phyloP scores from a whole-genome alignment of 35 echinoderm and acorn worm genomes.

The Hemicentrotus pulcherrimus region DNA sequence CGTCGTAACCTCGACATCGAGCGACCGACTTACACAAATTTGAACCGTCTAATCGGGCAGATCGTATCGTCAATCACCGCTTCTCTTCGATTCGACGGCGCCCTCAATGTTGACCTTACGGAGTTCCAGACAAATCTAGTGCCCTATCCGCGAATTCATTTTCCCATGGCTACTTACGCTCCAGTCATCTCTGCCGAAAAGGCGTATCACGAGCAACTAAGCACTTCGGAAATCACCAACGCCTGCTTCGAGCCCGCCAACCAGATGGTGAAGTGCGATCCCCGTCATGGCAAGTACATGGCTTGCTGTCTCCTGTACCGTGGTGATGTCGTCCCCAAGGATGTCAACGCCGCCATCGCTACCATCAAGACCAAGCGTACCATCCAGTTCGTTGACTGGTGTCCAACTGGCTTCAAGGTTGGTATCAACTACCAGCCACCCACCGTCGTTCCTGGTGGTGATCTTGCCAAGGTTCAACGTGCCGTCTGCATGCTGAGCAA shows the following conservation, averaged over 20 bases:
- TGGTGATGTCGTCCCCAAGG: slow-evolving; percentile 68
- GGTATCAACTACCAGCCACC: slow-evolving; percentile 73
- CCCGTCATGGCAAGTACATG: slow-evolving; percentile 71
- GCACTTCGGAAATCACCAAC: slow-evolving; percentile 54
- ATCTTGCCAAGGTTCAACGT: slow-evolving; percentile 62
- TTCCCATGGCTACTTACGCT: no score
- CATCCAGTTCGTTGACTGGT: slow-evolving; percentile 71
- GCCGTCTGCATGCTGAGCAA: slow-evolving; percentile 74
- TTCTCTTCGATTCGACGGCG: no score
- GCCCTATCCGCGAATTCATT: no score
- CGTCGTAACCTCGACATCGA: no score
- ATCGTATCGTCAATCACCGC: no score
- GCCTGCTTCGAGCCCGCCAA: slow-evolving; percentile 60
- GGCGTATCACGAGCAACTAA: not conserved
- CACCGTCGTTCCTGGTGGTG: slow-evolving; percentile 58
- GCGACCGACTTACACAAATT: no score
- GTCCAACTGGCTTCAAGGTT: slow-evolving; percentile 71
- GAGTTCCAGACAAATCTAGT: no score
- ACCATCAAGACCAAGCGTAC: slow-evolving; percentile 67
- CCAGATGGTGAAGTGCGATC: slow-evolving; percentile 65
- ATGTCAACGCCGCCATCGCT: slow-evolving; percentile 65
- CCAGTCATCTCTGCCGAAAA: no score
- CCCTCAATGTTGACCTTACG: no score
- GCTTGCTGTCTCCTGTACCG: slow-evolving; percentile 61
- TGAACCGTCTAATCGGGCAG: no score